Evolutionary conservation across 1,140 invertebrate species (phyloP), one percentile per base, ranked within the genome.

Genomic region (Parasteatoda tepidariorum): DNA sequence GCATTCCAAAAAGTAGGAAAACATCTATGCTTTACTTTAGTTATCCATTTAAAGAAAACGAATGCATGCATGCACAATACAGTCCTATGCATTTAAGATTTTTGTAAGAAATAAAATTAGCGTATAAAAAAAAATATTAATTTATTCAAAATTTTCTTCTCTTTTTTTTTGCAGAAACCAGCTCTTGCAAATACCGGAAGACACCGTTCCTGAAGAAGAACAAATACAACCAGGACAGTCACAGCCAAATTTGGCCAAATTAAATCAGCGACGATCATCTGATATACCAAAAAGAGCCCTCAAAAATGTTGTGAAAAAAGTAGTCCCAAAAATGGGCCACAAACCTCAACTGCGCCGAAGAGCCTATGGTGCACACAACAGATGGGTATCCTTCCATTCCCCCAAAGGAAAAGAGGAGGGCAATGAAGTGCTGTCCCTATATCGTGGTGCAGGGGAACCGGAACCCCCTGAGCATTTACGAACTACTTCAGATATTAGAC

Each of bases 301-400:
- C 0, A 71, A 61, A 48, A 71, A 70, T 15, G 78, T 48, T 4
- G 55, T 70, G 2, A 82, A 82, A 18, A 71, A 70, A 24, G 54
- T 81, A 18, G 55, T 62, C 1, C n/a, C 18, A 24, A 38, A 61
- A 30, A 24, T 61, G 2, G 22, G 13, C 13, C 48, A 68, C 13
- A 55, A 26, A 18, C 66, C 48, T 18, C 78, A 70, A 48, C 9
- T 70, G 33, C 54, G 48, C 7, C 31, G 34, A 11, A 68, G 22
- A 18, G 62, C 24, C 6, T 48, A 64, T 24, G 34, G 28, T 15
- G 66, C 64, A 0, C 78, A 82, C 30, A 82, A 82, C 24, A n/a
- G 78, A 31, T 82, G 78, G 78, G 67, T 82, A 11, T 48, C 78
- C 3, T 82, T 82, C 26, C 78, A 71, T 41, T 34, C 54, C 22